Conservation (phyloP, 64 coral and sea anemone genomes). For the Montipora sp. region DNA sequence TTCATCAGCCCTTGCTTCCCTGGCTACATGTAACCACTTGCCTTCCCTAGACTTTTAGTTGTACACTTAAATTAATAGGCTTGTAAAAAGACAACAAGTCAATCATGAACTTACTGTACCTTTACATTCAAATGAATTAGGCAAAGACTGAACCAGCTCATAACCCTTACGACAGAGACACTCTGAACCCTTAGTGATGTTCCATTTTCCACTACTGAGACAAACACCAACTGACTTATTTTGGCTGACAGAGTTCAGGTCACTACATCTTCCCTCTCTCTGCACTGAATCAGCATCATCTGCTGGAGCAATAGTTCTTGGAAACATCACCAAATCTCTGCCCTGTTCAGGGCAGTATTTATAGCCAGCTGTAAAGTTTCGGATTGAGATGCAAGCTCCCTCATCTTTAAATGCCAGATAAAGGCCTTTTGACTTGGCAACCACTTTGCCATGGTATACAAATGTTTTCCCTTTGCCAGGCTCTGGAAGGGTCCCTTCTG, state of each 20-base stretch:
- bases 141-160: neutral
- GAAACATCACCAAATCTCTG: constrained; percentile 21
- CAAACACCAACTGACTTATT: neutral
- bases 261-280: constrained; percentile 15
- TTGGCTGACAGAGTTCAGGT: neutral
- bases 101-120: neutral
- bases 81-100: too few species aligned
- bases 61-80: too few species aligned
- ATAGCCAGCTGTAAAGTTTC: neutral
- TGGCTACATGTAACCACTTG: too few species aligned
- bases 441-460: neutral
- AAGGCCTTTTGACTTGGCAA: neutral
- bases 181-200: neutral
- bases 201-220: constrained; percentile 56
- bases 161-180: constrained; percentile 45
- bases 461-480: neutral
- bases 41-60: too few species aligned
- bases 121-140: neutral
- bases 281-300: constrained; percentile 1
- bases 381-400: constrained; percentile 31
- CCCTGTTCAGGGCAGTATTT: constrained; percentile 32
- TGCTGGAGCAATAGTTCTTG: constrained; percentile 29
- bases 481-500: neutral
- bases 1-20: too few species aligned
- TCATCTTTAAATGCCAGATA: constrained; percentile 54